These are phyloP conservation scores for Venustoraphidia nigricollis DNA, from an alignment of 2,888 invertebrate species.

Conservation along the genomic window DNA sequence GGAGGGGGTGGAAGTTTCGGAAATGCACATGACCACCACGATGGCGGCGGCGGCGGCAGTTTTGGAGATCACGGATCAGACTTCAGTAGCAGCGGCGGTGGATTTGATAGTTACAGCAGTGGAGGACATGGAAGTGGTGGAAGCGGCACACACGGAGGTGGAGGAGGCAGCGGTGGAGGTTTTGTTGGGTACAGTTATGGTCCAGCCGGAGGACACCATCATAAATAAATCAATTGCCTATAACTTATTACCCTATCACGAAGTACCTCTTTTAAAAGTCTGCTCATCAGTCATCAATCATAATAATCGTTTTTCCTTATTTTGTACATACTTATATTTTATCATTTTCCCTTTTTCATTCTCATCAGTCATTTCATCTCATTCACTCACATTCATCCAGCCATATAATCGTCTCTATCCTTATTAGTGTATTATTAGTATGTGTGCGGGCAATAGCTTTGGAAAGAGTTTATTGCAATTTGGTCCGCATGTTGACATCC, in stretches of 20 bases:
- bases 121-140: neutral
- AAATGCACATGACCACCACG: neutral
- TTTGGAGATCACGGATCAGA: neutral
- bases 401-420: no score
- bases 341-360: no score
- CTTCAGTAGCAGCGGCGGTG: no score
- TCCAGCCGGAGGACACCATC: conserved; percentile 1
- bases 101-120: no score
- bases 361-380: no score
- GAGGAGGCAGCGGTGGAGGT: neutral
- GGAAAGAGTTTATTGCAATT: no score
- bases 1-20: neutral
- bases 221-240: neutral
- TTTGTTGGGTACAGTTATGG: conserved; percentile 2
- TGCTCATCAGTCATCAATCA: neutral
- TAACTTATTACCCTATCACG: neutral
- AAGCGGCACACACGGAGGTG: neutral
- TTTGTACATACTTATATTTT: neutral
- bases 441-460: no score
- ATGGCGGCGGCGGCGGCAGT: neutral
- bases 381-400: no score
- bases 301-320: neutral
- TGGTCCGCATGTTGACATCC: no score
- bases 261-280: neutral
- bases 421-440: no score